These are phyloP conservation scores for Melanocharis versteri DNA, from an alignment of 2,113 vertebrate genomes.

Conservation along the genomic window DNA sequence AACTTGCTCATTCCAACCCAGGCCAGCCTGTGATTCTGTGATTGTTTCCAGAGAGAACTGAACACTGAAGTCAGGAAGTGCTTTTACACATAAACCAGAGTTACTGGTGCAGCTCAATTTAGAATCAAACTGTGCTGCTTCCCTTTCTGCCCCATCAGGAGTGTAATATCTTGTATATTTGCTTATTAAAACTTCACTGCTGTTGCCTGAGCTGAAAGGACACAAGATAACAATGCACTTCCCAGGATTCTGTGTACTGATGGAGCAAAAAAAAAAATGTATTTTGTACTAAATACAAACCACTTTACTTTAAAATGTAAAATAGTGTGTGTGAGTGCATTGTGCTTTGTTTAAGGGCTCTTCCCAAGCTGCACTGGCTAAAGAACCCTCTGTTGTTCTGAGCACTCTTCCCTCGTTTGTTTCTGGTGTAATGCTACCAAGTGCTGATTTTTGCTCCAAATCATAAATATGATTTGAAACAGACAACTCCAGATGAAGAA, in stretches of 20 bases:
- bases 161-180: background rate
- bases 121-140: background rate
- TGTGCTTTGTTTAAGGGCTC: background rate
- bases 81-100: background rate
- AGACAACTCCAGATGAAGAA: background rate
- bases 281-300: slow-evolving; percentile 30
- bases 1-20: background rate
- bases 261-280: background rate
- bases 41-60: background rate
- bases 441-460: background rate
- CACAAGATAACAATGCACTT: background rate
- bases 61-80: background rate
- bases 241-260: background rate
- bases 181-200: background rate
- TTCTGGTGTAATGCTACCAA: background rate
- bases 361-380: background rate
- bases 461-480: too few species aligned
- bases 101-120: background rate
- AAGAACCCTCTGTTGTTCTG: background rate
- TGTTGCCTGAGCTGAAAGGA: background rate
- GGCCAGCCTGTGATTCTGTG: background rate
- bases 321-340: background rate
- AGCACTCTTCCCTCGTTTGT: background rate
- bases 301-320: background rate
- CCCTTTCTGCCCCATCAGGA: background rate